These are phyloP conservation scores for Margarornis squamiger DNA, from an alignment of 2,797 vertebrate genomes.

Conservation along the genomic window DNA sequence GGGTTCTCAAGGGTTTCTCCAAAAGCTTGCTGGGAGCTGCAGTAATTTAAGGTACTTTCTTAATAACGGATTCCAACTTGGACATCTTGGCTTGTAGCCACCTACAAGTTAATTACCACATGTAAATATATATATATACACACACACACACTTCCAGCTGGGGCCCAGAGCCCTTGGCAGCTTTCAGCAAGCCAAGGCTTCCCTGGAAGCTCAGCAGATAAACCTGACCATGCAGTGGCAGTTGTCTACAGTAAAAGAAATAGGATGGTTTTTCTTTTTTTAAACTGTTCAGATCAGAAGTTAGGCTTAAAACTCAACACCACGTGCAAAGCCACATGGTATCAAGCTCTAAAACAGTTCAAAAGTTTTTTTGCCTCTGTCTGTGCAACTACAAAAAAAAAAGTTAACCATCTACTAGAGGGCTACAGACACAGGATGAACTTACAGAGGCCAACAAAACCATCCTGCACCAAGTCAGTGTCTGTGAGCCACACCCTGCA, in stretches of 20 bases:
- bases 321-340: not conserved
- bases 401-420: not conserved
- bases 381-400: not conserved
- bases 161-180: not conserved
- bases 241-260: not conserved
- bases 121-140: not conserved
- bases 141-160: rapidly evolving
- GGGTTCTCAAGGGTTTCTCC: not conserved
- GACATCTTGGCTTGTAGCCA: not conserved
- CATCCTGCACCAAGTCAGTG: not conserved
- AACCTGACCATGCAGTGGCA: not conserved
- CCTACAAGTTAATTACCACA: not conserved
- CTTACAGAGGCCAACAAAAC: not conserved
- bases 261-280: not conserved
- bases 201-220: not conserved
- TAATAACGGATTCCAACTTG: not conserved
- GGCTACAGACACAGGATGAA: not conserved
- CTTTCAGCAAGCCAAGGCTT: not conserved
- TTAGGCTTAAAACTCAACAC: not conserved
- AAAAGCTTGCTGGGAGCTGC: not conserved
- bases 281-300: not conserved
- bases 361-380: not conserved
- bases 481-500: not conserved
- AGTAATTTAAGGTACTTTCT: conserved; percentile 41
- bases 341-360: not conserved